Base-by-base conservation (phyloP, 2,797 vertebrate species). In the Onychomys leucogaster region DNA sequence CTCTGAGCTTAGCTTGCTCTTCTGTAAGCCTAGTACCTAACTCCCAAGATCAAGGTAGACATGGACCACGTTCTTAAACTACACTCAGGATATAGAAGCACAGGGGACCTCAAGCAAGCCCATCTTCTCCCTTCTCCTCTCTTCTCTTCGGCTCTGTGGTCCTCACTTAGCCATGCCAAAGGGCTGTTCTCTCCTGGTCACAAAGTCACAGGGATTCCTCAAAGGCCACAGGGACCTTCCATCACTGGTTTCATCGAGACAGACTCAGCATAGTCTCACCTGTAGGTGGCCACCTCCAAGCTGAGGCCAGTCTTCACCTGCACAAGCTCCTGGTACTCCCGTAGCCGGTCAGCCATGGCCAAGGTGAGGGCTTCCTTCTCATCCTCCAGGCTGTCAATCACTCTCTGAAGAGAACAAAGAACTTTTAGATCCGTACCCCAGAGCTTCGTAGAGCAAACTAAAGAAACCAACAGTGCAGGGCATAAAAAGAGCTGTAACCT, bases 241-340 rank as follows among this genome's bases (percentile, higher is more conserved):
- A 16, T 49, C 34, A 43, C n/a, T 43, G 14, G 21, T 34, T 46
- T 23, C 21, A 1, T 49, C 46, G 27, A 32, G 21, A 37, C 21
- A 21, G 3, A 91, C 80, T 92, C 29, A n/a, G 94, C n/a, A 49
- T 27, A 25, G 52, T 87, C 98, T 97, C 98, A 99, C 99, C 99
- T 99, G 98, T 99, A 99, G 23, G 99, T 98, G 52, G 99, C 99
- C 97, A 99, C 99, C 98, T 99, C 99, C 97, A 99, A 98, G 95
- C 99, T 99, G 77, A 99, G 99, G 83, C 99, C 98, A 43, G 99
- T 99, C 98, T 99, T 99, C 97, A 99, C 99, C 98, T 99, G 99
- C 94, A 99, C 98, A 11, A 99, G 99, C 1, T 99, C 99, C 96
- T 99, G 99, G 80, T 99, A 99, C 63, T 99, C 99, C 92, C 97